Evolutionary conservation across 2,797 vertebrate species (phyloP), one percentile per base, ranked within the genome.

Genomic region (Rachycentron canadum): DNA sequence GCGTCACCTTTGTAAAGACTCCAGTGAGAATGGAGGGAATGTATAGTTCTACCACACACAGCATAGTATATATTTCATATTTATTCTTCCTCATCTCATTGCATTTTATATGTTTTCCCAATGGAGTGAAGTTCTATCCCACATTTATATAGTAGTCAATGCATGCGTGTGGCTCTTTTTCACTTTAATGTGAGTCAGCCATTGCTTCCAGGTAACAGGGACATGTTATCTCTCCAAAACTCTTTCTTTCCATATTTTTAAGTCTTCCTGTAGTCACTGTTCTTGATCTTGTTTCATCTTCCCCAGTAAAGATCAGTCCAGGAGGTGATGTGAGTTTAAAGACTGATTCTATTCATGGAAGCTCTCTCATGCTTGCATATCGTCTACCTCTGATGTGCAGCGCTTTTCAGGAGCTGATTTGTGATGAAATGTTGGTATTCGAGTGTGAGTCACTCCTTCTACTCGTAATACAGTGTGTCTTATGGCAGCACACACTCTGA

Each of bases 121-220:
- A 73, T n/a, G 60, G 76, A 76, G 57, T 59, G 16, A 68, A 72
- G 58, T 76, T 82, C 65, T 43, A 32, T 63, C 58, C 56, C 45
- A 41, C 62, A 71, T 75, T 78, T 49, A 77, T 64, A 61, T 30
- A 32, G 65, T 10, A 28, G 43, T 79, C 53, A 6, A 71, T 86
- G 58, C 57, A 25, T 63, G 41, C 40, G 56, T 69, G 78, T 40
- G 77, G 65, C 73, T 80, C 60, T 84, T 70, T 63, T 83, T 89
- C 74, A 67, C 73, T 91, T 86, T 87, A 86, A 83, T 77, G 81
- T 72, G 68, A 55, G 66, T 69, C 76, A 78, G 82, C 64, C 70
- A 1, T 56, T 60, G 76, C 61, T 65, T 81, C 53, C 78, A 76
- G 79, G 65, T 81, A 88, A 79, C 72, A 58, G 53, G 72, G 82